Evolutionary conservation across 2,888 invertebrate genomes (phyloP).

Genomic region (Hermodice carunculata): DNA sequence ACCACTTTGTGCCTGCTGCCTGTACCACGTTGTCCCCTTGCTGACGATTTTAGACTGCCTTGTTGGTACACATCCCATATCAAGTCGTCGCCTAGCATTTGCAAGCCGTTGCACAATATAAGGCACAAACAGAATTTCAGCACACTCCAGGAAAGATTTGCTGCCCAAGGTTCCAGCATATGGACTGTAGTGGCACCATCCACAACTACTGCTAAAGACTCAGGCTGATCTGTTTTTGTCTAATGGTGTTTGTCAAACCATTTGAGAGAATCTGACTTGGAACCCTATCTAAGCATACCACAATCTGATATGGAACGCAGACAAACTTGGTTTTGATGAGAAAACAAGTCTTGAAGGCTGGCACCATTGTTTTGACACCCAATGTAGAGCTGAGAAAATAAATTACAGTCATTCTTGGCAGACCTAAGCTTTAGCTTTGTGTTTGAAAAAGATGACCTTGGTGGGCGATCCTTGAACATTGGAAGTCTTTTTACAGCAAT

Average conservation of each 20-base stretch:
- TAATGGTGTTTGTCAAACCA: not conserved
- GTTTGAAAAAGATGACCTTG: no score
- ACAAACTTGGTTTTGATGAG: not conserved
- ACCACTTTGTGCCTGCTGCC: no score
- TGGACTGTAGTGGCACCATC: conserved; percentile 1
- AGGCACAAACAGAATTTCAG: not conserved
- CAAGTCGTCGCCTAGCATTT: no score
- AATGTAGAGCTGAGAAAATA: no score
- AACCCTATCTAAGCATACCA: not conserved
- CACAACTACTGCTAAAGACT: not conserved
- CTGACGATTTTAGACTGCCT: no score
- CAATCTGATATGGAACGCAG: not conserved
- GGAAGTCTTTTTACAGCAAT: not conserved
- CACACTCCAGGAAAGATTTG: not conserved
- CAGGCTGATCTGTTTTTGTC: not conserved
- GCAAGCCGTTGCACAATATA: not conserved
- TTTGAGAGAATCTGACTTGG: not conserved
- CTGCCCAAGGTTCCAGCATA: not conserved
- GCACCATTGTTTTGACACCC: no score
- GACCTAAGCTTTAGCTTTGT: no score
- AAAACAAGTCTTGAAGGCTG: not conserved
- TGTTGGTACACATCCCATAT: no score
- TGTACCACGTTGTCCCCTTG: no score
- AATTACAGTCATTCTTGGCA: no score
- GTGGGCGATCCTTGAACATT: not conserved